phyloP scores from a whole-genome alignment of 2,888 invertebrate genomes.

The Drosophila austrosaltans region DNA sequence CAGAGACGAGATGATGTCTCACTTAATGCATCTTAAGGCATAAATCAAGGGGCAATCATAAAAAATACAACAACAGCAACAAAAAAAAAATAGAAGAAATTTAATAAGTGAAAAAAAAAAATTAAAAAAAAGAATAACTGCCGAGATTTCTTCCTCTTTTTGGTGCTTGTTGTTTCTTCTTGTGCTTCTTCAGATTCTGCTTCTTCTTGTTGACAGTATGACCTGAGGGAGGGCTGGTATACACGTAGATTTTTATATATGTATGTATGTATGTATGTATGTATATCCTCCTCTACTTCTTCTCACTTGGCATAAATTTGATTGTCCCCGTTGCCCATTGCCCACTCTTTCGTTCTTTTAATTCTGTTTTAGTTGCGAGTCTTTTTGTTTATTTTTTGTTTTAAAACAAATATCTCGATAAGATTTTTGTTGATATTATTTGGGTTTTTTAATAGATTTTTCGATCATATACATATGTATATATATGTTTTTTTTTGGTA shows the following conservation, averaged over 20 bases:
- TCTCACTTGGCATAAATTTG: conserved; percentile 5
- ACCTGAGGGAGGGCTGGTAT: background rate
- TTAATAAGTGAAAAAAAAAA: background rate
- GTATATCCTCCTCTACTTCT: background rate
- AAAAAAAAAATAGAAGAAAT: background rate
- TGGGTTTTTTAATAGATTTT: conserved; percentile 21
- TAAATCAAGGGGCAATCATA: conserved; percentile 3
- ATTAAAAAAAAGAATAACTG: background rate
- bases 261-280: background rate
- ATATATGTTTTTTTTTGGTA: conserved; percentile 46
- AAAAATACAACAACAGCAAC: background rate
- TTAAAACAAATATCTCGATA: conserved; percentile 21
- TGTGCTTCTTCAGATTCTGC: background rate
- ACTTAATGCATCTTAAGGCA: conserved; percentile 39
- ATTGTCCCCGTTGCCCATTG: too few relatives aligned
- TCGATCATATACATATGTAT: conserved; percentile 8
- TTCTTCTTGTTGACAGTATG: conserved; percentile 11
- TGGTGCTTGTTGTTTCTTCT: background rate
- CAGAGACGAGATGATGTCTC: background rate
- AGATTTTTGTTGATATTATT: conserved; percentile 23
- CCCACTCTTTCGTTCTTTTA: conserved; percentile 3
- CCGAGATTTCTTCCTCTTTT: conserved; percentile 5
- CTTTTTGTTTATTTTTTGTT: conserved; percentile 25
- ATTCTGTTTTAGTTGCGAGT: conserved; percentile 24
- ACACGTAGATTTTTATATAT: too few relatives aligned